phyloP scores from a whole-genome alignment of 2,113 vertebrate genomes.

The Arvicanthis niloticus region DNA sequence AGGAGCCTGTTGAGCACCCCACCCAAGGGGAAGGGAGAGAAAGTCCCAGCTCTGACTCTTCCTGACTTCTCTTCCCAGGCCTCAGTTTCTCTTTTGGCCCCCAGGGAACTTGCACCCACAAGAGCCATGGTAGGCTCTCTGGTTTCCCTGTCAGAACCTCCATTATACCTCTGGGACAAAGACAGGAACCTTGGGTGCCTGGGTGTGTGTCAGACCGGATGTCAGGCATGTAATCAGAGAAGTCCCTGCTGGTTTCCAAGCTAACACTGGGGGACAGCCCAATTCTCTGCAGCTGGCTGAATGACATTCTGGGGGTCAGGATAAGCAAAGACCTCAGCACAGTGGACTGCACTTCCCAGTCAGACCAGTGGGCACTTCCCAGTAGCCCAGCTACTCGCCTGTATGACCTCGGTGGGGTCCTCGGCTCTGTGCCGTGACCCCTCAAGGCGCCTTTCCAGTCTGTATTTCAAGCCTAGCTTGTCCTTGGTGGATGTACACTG shows the following conservation, averaged over 20 bases:
- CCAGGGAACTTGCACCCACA: rapidly evolving
- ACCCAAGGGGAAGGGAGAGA: neutral
- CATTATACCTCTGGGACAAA: neutral
- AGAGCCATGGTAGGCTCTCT: neutral
- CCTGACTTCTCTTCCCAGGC: neutral
- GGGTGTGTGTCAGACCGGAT: rapidly evolving
- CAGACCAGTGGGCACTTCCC: rapidly evolving
- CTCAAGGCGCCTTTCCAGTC: neutral
- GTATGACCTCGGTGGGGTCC: neutral
- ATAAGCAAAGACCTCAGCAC: rapidly evolving
- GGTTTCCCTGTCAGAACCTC: neutral
- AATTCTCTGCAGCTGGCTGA: neutral
- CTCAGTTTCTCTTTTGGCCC: slow-evolving; percentile 37
- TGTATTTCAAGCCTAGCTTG: rapidly evolving
- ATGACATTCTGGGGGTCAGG: neutral
- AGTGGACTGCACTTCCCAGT: no score
- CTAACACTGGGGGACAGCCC: neutral
- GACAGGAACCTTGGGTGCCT: neutral
- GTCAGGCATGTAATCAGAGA: neutral
- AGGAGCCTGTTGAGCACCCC: rapidly evolving
- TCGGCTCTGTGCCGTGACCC: neutral
- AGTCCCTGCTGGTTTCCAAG: no score
- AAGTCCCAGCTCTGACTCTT: neutral
- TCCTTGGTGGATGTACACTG: neutral
- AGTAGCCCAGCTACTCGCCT: rapidly evolving